A percentile compares a stretch with the other conserved stretches of the same genome.
phyloP scores from a whole-genome alignment of 1,140 invertebrate species.

The roundworm (Caenorhabditis elegans) region WBcel235 BX284606.5:5579001-5579500 shows the following conservation, averaged over 20 bases:
- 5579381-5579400: conserved; percentile 13
- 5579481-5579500: background rate
- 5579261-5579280: background rate
- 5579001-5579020: too few species aligned
- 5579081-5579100: too few species aligned
- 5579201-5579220: conserved; percentile 17
- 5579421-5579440: background rate
- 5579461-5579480: too few species aligned
- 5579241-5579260: background rate
- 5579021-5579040: too few species aligned
- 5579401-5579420: background rate
- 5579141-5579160: background rate
- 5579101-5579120: too few species aligned
- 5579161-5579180: background rate
- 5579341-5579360: background rate
- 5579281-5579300: background rate
- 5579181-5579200: background rate
- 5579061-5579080: too few species aligned
- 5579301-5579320: background rate
- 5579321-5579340: background rate
- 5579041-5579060: too few species aligned
- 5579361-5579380: conserved; percentile 17
- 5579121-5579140: background rate
- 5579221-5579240: conserved; percentile 4
- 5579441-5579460: background rate